Evolutionary conservation across 2,113 vertebrate species (phyloP).

Genomic region (Australoheros scitulus): DNA sequence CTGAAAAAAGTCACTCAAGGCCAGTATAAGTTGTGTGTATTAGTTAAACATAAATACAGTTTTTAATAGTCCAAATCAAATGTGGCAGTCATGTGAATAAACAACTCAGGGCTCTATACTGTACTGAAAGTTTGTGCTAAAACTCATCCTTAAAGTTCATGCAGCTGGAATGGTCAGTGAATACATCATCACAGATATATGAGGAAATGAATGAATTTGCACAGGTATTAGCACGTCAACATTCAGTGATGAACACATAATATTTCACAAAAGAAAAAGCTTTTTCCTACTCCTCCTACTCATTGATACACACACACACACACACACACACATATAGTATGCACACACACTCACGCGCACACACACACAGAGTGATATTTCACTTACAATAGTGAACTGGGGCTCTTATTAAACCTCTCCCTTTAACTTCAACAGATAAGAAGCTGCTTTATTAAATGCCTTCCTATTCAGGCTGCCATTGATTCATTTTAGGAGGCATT

Average conservation of each 20-base stretch:
- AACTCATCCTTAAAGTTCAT: neutral
- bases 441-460: conserved; percentile 64
- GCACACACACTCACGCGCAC: neutral
- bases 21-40: neutral
- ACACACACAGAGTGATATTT: conserved; percentile 34
- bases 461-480: conserved; percentile 59
- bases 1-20: neutral
- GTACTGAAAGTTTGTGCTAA: neutral
- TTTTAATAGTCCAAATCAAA: neutral
- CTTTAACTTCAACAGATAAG: conserved; percentile 61
- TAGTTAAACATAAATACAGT: neutral
- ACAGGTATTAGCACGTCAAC: neutral
- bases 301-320: neutral
- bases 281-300: neutral
- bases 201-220: neutral
- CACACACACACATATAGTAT: neutral
- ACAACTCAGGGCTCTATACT: neutral
- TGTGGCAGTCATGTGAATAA: neutral
- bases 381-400: conserved; percentile 38
- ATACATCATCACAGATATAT: neutral
- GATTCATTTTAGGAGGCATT: conserved; percentile 62
- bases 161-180: neutral
- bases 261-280: neutral
- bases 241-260: neutral
- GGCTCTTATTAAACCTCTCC: conserved; percentile 50